A percentile compares a stretch with the other conserved stretches of the same genome.
These are phyloP conservation scores for Hipposideros larvatus DNA, from an alignment of 2,797 vertebrate species.

Conservation along the genomic window DNA sequence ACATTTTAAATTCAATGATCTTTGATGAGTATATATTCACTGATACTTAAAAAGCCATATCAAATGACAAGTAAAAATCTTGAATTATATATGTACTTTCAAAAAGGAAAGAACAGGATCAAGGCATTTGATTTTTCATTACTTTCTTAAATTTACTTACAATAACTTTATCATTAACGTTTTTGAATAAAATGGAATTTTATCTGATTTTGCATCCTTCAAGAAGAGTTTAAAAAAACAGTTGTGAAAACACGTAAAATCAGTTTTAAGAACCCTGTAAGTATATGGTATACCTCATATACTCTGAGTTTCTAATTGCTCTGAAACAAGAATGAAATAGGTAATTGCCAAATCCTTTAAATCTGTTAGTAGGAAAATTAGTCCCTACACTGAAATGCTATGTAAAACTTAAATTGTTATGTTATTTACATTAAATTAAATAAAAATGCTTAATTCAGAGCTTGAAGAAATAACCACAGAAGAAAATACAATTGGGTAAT, in stretches of 20 bases:
- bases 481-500: background rate
- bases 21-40: constrained; percentile 1
- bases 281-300: background rate
- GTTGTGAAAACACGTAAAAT: constrained; percentile 12
- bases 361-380: background rate
- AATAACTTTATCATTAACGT: background rate
- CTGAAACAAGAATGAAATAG: background rate
- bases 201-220: background rate
- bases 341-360: background rate
- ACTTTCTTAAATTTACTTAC: background rate
- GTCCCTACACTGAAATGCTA: background rate
- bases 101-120: background rate
- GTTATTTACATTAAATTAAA: background rate
- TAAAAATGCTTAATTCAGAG: background rate
- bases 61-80: constrained; percentile 15
- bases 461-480: constrained; percentile 23
- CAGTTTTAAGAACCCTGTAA: background rate
- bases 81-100: background rate
- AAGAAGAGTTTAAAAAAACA: background rate
- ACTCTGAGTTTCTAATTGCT: background rate
- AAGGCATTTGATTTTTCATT: background rate
- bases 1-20: background rate
- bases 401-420: background rate
- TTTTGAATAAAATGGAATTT: background rate
- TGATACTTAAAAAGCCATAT: background rate